phyloP scores from a whole-genome alignment of 2,797 vertebrate species.

The Sebastes hopkinsi region DNA sequence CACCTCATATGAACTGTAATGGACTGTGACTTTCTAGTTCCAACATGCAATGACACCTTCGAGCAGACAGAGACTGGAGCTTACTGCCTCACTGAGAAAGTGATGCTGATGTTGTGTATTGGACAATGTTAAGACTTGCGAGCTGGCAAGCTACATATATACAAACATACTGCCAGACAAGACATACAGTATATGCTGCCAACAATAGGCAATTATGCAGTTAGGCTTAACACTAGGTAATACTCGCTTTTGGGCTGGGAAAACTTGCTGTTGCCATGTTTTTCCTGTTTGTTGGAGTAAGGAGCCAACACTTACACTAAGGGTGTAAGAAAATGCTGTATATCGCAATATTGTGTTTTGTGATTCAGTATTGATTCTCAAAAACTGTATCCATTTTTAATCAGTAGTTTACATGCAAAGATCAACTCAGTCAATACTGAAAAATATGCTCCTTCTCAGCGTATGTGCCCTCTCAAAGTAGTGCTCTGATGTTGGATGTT shows the following conservation, averaged over 20 bases:
- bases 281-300: conserved; percentile 24
- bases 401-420: background rate
- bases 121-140: conserved; percentile 36
- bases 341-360: background rate
- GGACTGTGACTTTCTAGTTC: conserved; percentile 66
- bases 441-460: background rate
- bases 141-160: conserved; percentile 29
- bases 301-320: conserved; percentile 16
- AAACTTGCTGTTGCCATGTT: conserved; percentile 24
- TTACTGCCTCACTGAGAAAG: conserved; percentile 24
- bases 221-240: conserved; percentile 45
- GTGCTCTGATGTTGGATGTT: too few species aligned
- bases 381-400: background rate
- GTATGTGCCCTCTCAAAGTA: background rate
- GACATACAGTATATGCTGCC: conserved; percentile 30
- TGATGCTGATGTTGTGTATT: conserved; percentile 39
- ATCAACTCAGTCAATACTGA: background rate
- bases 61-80: conserved; percentile 36
- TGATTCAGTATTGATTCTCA: background rate
- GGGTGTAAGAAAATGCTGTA: background rate
- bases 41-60: conserved; percentile 62
- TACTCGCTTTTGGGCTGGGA: conserved; percentile 33
- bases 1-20: conserved; percentile 73
- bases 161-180: conserved; percentile 44
- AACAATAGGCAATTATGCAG: conserved; percentile 54